phyloP scores from a whole-genome alignment of 2,113 vertebrate genomes.

The Haplochromis vanheusdeni region DNA sequence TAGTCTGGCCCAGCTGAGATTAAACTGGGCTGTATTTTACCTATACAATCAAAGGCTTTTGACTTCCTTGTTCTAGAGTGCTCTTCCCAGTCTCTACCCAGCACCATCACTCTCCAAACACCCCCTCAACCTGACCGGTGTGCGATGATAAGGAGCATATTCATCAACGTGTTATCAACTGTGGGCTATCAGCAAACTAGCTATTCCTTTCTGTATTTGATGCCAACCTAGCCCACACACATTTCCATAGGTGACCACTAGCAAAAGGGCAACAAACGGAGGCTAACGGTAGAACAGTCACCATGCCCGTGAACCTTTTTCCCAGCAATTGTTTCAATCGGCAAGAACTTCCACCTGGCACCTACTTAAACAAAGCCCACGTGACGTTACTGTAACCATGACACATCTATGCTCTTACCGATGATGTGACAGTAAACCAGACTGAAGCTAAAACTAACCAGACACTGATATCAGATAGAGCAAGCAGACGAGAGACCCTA shows the following conservation, averaged over 20 bases:
- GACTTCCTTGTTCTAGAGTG: not conserved
- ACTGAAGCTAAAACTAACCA: not conserved
- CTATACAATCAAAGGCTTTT: not conserved
- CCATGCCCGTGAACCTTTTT: not conserved
- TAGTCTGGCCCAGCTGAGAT: not conserved
- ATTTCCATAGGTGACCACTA: not conserved
- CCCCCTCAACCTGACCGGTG: not conserved
- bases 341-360: constrained; percentile 59
- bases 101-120: not conserved
- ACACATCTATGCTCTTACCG: not conserved
- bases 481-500: not conserved
- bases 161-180: not conserved
- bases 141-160: not conserved
- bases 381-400: not conserved
- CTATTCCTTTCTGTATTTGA: not conserved
- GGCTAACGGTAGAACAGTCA: not conserved
- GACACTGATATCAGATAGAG: constrained; percentile 1
- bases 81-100: not conserved
- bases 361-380: not conserved
- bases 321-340: constrained; percentile 32
- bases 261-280: not conserved
- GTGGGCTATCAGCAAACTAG: not conserved
- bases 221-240: not conserved
- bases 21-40: not conserved
- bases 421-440: not conserved